Base-by-base conservation (phyloP, 2,797 vertebrate species). In the Sebastes trivittatus region DNA sequence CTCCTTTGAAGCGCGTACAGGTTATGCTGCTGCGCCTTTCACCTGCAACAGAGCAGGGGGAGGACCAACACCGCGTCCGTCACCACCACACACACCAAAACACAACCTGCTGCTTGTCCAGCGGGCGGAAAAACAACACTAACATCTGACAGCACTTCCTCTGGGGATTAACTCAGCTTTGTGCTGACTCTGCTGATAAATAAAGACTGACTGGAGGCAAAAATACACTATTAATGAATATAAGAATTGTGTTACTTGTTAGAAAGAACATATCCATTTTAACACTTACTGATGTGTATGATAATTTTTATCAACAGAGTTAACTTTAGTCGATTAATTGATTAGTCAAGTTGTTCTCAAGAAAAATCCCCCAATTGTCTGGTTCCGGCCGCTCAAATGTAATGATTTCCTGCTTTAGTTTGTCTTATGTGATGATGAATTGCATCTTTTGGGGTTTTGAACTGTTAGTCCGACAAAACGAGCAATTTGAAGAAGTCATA, bases 81-180 rank as follows among this genome's bases (percentile, higher is more conserved):
- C 88, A 81, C 14, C 67, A 63, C 6, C n/a, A 68, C 29, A 72
- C 70, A 75, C 59, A 71, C 32, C 66, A 81, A 68, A 80, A 87
- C 84, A 82, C 75, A 81, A 76, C 72, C 72, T 38, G 69, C 72
- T 46, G 69, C 38, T 69, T 34, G 80, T 83, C 36, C 61, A 82
- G 22, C 11, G 62, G 66, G 65, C 54, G 65, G 32, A 56, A 85
- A 81, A 81, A 73, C 63, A 75, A 78, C 49, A 23, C 74, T 20
- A 49, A 64, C 64, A 63, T 78, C 52, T 84, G 49, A 84, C 74
- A 81, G 75, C 52, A 68, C 68, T 82, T 90, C 88, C 78, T 85
- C 36, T 38, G 30, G 14, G 58, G 74, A 88, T 80, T 78, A 78
- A 73, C 29, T 68, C 52, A 52, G 67, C 38, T 82, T 69, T 78